A percentile compares a stretch with the other conserved stretches of the same genome.
These are phyloP conservation scores for Neopelma chrysocephalum DNA, from an alignment of 2,797 vertebrate genomes.

Conservation along the genomic window DNA sequence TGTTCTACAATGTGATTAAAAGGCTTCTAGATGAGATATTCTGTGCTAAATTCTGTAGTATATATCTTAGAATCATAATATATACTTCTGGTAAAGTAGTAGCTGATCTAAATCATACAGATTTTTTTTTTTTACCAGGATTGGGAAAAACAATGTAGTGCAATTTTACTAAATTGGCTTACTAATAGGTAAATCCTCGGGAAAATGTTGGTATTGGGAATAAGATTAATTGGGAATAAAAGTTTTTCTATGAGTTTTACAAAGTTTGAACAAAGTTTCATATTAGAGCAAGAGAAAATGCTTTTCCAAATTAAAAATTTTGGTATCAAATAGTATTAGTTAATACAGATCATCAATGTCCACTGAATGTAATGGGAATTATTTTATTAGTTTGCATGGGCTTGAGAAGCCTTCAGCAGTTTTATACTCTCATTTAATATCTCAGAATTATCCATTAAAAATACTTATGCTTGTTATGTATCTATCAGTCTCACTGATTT, in stretches of 20 bases:
- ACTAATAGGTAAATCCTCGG: background rate
- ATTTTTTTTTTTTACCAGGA: background rate
- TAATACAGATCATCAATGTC: background rate
- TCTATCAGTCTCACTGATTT: background rate
- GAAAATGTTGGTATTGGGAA: background rate
- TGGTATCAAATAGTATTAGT: background rate
- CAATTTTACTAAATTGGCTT: background rate
- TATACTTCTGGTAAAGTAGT: background rate
- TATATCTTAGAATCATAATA: background rate
- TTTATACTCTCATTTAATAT: background rate
- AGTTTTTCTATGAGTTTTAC: background rate
- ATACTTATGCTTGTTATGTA: background rate
- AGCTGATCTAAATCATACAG: background rate
- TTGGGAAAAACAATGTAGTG: background rate
- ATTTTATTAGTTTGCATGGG: background rate
- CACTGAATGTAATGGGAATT: background rate
- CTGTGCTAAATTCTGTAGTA: background rate
- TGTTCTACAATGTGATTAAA: background rate
- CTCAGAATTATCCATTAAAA: background rate
- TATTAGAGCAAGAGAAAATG: background rate
- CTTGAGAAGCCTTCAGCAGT: background rate
- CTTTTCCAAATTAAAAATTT: background rate
- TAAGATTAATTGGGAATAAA: background rate
- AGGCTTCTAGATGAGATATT: background rate
- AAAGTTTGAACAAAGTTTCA: background rate